Conservation (phyloP, 2,113 vertebrate genomes). For the Platycercus adscitus region DNA sequence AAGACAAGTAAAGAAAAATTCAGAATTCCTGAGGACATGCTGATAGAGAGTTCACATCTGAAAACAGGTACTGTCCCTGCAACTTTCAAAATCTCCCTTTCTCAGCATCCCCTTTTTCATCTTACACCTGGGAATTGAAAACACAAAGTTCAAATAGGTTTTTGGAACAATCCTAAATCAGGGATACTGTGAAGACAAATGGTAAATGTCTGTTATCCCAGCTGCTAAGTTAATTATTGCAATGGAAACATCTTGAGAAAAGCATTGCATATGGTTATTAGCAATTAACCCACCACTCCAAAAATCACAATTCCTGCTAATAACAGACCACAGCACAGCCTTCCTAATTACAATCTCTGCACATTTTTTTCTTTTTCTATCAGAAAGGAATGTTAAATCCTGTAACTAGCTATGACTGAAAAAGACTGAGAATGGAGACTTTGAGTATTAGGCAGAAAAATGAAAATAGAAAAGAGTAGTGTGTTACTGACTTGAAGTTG, state of each 20-base stretch:
- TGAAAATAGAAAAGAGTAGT: neutral
- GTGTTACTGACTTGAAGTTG: neutral
- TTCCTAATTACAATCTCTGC: slow-evolving; percentile 69
- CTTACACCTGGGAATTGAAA: slow-evolving; percentile 38
- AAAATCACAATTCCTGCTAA: slow-evolving; percentile 78
- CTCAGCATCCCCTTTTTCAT: neutral
- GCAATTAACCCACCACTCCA: slow-evolving; percentile 81
- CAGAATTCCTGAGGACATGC: neutral
- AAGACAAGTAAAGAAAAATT: neutral
- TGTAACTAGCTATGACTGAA: slow-evolving; percentile 57
- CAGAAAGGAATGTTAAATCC: slow-evolving; percentile 59
- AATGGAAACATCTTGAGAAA: slow-evolving; percentile 82
- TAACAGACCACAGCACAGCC: slow-evolving; percentile 73
- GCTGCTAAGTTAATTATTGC: slow-evolving; percentile 82
- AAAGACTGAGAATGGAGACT: slow-evolving; percentile 28
- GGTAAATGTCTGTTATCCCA: slow-evolving; percentile 79
- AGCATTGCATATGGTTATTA: slow-evolving; percentile 81
- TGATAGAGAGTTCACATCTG: neutral
- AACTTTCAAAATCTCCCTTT: neutral
- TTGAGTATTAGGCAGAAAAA: slow-evolving; percentile 18
- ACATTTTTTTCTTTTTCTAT: slow-evolving; percentile 28
- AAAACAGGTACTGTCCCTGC: neutral
- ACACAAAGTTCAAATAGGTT: slow-evolving; percentile 40
- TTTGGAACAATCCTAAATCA: slow-evolving; percentile 61
- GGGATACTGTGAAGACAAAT: slow-evolving; percentile 77